Evolutionary conservation across 2,888 invertebrate species (phyloP).

Genomic region (Anarsia innoxiella): DNA sequence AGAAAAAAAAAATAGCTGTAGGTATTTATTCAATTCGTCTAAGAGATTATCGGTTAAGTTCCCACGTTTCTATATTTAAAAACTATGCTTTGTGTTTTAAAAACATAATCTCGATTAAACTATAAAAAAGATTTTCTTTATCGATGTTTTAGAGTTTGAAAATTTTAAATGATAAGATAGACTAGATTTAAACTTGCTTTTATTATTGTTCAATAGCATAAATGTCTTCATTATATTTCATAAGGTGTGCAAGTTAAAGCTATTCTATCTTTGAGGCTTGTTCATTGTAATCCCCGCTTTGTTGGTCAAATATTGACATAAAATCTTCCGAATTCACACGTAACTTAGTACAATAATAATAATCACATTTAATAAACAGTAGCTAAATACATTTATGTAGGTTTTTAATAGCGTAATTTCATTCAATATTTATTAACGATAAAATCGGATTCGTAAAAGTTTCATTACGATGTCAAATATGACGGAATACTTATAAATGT

Average conservation of each 20-base stretch:
- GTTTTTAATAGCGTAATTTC: slow-evolving; percentile 4
- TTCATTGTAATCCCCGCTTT: slow-evolving; percentile 32
- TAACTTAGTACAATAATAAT: slow-evolving; percentile 14
- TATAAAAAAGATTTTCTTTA: no score
- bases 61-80: no score
- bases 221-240: slow-evolving; percentile 2
- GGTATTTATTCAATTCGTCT: no score
- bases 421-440: slow-evolving; percentile 8
- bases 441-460: slow-evolving; percentile 1
- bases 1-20: no score
- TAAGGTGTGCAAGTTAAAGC: slow-evolving; percentile 40
- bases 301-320: slow-evolving; percentile 16
- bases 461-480: background rate
- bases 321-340: slow-evolving; percentile 6
- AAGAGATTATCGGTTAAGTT: no score
- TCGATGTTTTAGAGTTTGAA: slow-evolving; percentile 6
- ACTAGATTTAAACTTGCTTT: slow-evolving; percentile 20
- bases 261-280: slow-evolving; percentile 41
- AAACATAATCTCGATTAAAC: no score
- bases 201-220: background rate
- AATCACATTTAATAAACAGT: slow-evolving; percentile 9
- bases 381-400: slow-evolving; percentile 9
- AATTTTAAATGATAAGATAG: slow-evolving; percentile 12
- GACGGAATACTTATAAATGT: slow-evolving; percentile 2
- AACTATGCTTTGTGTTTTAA: no score